Evolutionary conservation across 2,113 vertebrate species (phyloP).

Genomic region (Epinephelus moara): DNA sequence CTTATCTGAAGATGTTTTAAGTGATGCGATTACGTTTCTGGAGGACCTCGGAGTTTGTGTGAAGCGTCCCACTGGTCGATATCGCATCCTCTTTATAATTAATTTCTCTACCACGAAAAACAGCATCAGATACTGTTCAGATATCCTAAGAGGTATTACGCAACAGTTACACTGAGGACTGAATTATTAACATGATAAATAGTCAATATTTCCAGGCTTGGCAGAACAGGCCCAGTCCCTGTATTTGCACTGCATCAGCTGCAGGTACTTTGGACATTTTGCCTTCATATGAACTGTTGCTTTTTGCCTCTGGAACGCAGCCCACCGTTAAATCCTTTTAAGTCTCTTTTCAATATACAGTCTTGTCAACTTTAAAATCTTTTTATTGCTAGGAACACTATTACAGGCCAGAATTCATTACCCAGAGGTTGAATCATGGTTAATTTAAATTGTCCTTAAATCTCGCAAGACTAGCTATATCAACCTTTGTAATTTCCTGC

Average conservation of each 20-base stretch:
- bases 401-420: slow-evolving; percentile 46
- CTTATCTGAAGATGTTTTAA: slow-evolving; percentile 76
- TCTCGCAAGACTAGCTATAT: slow-evolving; percentile 37
- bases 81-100: slow-evolving; percentile 78
- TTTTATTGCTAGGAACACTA: slow-evolving; percentile 38
- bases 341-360: slow-evolving; percentile 20
- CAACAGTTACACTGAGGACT: slow-evolving; percentile 61
- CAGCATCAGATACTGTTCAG: slow-evolving; percentile 53
- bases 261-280: slow-evolving; percentile 16
- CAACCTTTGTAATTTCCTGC: slow-evolving; percentile 52
- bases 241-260: slow-evolving; percentile 13
- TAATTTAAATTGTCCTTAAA: slow-evolving; percentile 58
- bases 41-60: slow-evolving; percentile 63
- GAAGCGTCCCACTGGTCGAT: slow-evolving; percentile 62
- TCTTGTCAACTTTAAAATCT: slow-evolving; percentile 37
- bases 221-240: neutral
- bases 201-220: slow-evolving; percentile 33
- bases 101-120: slow-evolving; percentile 58
- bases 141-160: slow-evolving; percentile 67
- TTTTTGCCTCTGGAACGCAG: neutral
- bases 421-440: slow-evolving; percentile 22
- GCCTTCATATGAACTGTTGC: neutral
- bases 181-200: slow-evolving; percentile 59
- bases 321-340: slow-evolving; percentile 3
- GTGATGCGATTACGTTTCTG: slow-evolving; percentile 69